Evolutionary conservation across 2,797 vertebrate genomes (phyloP).

Genomic region (Cyprinodon diabolis): DNA sequence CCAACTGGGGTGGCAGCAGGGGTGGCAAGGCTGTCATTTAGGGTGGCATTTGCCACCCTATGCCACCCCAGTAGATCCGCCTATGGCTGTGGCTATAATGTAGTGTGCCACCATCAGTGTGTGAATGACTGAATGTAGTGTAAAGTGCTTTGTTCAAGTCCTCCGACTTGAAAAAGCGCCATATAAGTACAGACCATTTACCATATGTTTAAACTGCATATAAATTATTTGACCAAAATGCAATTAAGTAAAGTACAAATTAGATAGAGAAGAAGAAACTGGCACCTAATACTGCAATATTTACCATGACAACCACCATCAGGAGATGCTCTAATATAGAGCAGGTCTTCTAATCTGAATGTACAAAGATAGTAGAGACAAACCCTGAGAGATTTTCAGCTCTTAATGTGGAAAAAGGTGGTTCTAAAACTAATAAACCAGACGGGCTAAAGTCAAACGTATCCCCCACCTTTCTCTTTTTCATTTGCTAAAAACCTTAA

Average conservation of each 20-base stretch:
- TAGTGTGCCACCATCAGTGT: no score
- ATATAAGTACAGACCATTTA: no score
- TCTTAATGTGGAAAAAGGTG: background rate
- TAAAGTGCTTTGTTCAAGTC: no score
- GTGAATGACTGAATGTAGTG: no score
- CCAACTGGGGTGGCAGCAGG: no score
- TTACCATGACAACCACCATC: background rate
- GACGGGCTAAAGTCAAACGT: background rate
- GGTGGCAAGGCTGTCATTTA: no score
- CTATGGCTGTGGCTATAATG: background rate
- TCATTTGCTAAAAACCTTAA: background rate
- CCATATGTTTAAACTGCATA: background rate
- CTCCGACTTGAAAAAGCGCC: no score
- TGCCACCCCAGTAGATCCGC: no score
- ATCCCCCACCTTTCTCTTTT: background rate
- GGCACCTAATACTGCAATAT: background rate
- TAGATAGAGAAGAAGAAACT: background rate
- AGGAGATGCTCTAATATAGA: background rate
- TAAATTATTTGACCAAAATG: background rate
- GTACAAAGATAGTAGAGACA: background rate
- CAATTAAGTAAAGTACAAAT: background rate
- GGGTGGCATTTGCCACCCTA: no score
- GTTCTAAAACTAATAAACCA: background rate
- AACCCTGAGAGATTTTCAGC: background rate
- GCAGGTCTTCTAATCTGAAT: background rate